phyloP scores from a whole-genome alignment of 2,113 vertebrate species.

The Engraulis encrasicolus region DNA sequence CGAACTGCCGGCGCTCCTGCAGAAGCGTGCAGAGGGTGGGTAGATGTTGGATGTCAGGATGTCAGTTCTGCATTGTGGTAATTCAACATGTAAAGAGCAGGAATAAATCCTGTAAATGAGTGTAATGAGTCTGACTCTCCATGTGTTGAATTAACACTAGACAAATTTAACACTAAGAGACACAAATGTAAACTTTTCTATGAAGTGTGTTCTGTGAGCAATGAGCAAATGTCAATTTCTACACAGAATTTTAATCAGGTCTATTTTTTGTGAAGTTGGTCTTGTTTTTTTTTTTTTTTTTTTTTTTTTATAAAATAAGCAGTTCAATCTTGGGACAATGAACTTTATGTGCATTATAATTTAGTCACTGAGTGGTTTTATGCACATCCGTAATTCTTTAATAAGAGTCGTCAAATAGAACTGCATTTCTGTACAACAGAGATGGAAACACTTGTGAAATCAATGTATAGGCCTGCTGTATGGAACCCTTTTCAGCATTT shows the following conservation, averaged over 20 bases:
- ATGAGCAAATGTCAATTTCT: too few relatives aligned
- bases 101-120: too few relatives aligned
- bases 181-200: too few relatives aligned
- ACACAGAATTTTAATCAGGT: too few relatives aligned
- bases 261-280: too few relatives aligned
- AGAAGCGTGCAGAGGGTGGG: conserved; percentile 41
- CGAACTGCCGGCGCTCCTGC: conserved; percentile 65
- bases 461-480: background rate
- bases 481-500: background rate
- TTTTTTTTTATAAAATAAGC: background rate
- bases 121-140: too few relatives aligned
- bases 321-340: background rate
- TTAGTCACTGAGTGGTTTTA: background rate
- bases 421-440: background rate
- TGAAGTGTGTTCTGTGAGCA: too few relatives aligned
- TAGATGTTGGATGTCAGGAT: background rate
- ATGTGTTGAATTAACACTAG: too few relatives aligned
- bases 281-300: too few relatives aligned
- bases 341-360: background rate
- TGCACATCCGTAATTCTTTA: background rate
- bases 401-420: background rate
- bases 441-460: background rate
- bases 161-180: too few relatives aligned
- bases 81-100: too few relatives aligned
- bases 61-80: background rate